Percentiles rank a stretch among this genome's conserved stretches.
Evolutionary conservation across 2,797 vertebrate genomes (phyloP).

Genomic region (Scomberomorus guttatus): DNA sequence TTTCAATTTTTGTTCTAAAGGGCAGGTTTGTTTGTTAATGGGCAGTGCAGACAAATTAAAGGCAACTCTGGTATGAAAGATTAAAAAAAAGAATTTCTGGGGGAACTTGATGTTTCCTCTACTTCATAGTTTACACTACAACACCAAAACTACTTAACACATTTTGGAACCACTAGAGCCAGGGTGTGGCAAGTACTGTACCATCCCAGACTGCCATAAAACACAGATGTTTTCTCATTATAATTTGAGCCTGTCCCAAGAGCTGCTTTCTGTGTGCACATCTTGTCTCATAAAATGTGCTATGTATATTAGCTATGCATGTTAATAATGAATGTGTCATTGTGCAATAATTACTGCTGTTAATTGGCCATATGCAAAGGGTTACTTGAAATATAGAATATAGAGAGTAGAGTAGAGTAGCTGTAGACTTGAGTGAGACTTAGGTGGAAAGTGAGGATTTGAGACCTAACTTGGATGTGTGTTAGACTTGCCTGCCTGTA

Average conservation of each 20-base stretch:
- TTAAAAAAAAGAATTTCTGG: neutral
- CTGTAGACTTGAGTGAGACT: neutral
- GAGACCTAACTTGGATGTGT: neutral
- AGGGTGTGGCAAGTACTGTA: conserved; percentile 28
- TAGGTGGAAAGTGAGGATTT: no score
- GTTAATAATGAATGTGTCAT: neutral
- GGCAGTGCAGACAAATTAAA: neutral
- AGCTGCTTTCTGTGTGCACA: conserved; percentile 42
- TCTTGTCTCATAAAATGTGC: conserved; percentile 11
- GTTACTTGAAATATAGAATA: neutral
- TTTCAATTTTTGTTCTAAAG: neutral
- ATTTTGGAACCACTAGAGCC: conserved; percentile 25
- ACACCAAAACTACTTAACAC: neutral
- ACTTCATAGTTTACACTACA: conserved; percentile 11
- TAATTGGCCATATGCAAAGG: neutral
- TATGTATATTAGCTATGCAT: neutral
- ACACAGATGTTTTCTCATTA: conserved; percentile 48
- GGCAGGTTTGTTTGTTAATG: neutral
- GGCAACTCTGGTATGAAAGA: neutral
- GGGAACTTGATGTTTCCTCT: neutral
- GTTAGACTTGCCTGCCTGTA: neutral
- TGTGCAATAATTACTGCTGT: neutral
- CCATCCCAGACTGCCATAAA: conserved; percentile 49
- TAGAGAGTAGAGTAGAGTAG: neutral
- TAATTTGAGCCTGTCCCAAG: conserved; percentile 44